These are phyloP conservation scores for Chromoteleia sp. DNA, from an alignment of 2,888 invertebrate species.

Conservation along the genomic window DNA sequence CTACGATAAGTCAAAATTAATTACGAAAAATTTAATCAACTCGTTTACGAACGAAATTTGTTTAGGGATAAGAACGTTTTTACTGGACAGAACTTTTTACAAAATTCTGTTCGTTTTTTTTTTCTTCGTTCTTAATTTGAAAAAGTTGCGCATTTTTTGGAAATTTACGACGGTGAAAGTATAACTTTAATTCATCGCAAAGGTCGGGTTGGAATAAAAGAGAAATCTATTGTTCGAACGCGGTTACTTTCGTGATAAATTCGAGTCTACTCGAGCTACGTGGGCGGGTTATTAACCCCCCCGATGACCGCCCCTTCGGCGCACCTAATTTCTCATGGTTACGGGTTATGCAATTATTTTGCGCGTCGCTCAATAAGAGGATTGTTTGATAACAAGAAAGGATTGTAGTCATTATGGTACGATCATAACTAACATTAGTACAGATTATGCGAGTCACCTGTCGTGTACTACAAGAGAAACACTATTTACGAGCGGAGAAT, in stretches of 20 bases:
- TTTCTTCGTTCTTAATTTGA: too few species aligned
- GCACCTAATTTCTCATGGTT: constrained; percentile 35
- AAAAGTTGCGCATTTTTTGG: too few species aligned
- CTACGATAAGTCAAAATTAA: too few species aligned
- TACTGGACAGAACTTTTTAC: too few species aligned
- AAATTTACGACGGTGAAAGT: constrained; percentile 1
- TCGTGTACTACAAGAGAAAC: constrained; percentile 33
- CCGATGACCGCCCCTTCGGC: constrained; percentile 12
- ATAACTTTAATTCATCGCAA: not conserved
- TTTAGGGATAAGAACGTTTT: too few species aligned
- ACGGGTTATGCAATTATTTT: constrained; percentile 32
- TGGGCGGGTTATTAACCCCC: constrained; percentile 31
- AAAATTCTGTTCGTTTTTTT: too few species aligned
- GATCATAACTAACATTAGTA: constrained; percentile 48
- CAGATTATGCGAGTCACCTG: constrained; percentile 54
- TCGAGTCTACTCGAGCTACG: not conserved
- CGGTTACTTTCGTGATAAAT: constrained; percentile 16
- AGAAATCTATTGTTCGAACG: constrained; percentile 20
- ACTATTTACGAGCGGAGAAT: constrained; percentile 17
- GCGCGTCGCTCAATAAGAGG: constrained; percentile 28
- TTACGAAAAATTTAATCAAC: too few species aligned
- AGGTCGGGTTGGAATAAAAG: constrained; percentile 23
- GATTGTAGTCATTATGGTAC: constrained; percentile 34
- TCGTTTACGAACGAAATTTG: too few species aligned
- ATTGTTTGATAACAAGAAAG: constrained; percentile 49